Percentiles rank a stretch among this genome's conserved stretches.
These are phyloP conservation scores for Drosophila dives DNA, from an alignment of 2,888 invertebrate genomes.

Conservation along the genomic window DNA sequence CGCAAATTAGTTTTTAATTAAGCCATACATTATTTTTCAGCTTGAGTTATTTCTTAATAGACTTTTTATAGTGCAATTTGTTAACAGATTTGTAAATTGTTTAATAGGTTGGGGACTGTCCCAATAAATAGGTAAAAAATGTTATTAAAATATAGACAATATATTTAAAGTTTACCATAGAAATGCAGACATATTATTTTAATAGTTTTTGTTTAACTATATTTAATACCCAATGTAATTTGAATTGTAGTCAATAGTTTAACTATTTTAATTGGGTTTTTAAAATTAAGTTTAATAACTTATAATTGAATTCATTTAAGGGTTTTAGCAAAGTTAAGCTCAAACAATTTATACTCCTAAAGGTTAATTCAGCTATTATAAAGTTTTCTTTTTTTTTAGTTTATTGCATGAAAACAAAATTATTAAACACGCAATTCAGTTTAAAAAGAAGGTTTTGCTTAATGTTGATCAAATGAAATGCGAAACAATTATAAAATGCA, in stretches of 20 bases:
- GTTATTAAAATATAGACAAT: not conserved
- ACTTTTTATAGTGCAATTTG: not conserved
- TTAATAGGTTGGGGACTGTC: not conserved
- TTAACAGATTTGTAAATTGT: not conserved
- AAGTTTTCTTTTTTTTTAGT: not conserved
- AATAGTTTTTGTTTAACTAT: not conserved
- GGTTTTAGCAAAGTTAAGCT: not conserved
- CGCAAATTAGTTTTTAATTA: not conserved
- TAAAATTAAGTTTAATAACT: not conserved
- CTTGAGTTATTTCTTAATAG: conserved; percentile 2
- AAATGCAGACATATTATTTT: not conserved
- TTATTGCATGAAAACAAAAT: conserved; percentile 20
- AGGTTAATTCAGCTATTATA: not conserved
- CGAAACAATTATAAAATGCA: conserved; percentile 13
- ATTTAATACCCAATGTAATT: not conserved
- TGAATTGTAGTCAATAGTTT: not conserved
- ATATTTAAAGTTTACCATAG: not conserved
- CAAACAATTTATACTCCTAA: not conserved
- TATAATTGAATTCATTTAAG: not conserved
- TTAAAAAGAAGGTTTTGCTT: conserved; percentile 1
- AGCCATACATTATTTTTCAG: not conserved
- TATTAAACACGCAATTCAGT: not conserved
- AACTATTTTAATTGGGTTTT: not conserved
- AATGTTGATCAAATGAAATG: not conserved
- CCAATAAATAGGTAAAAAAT: not conserved